Percentiles rank a stretch among this genome's conserved stretches.
phyloP scores from a whole-genome alignment of 2,113 vertebrate species.

The Chrysemys picta region DNA sequence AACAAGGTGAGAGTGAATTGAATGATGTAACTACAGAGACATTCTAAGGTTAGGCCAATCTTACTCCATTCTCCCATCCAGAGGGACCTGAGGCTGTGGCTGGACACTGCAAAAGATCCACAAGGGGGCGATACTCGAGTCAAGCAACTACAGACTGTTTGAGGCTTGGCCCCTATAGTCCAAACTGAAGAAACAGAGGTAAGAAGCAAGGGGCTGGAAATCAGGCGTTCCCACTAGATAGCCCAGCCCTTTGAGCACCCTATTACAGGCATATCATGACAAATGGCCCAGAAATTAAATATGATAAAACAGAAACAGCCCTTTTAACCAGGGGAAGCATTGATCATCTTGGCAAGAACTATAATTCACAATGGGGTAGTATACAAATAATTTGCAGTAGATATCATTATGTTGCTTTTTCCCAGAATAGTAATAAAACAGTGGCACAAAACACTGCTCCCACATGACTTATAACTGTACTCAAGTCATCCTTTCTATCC shows the following conservation, averaged over 20 bases:
- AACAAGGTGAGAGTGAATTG: neutral
- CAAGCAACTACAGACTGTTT: no score
- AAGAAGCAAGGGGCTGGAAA: neutral
- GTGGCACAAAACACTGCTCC: neutral
- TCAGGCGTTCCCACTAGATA: neutral
- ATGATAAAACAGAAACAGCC: neutral
- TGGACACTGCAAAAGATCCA: no score
- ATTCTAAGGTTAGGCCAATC: no score
- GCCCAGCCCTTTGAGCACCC: neutral
- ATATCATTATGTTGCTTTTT: neutral
- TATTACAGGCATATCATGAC: neutral
- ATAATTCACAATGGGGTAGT: conserved; percentile 2
- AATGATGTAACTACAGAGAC: neutral
- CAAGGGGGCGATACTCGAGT: no score
- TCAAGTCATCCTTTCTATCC: neutral
- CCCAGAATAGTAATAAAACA: neutral
- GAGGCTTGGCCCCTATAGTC: no score
- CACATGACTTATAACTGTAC: conserved; percentile 18
- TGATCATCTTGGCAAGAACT: neutral
- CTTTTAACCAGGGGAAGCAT: conserved; percentile 28
- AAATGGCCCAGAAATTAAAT: neutral
- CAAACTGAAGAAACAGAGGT: no score
- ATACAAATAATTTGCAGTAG: conserved; percentile 14
- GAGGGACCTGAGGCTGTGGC: no score
- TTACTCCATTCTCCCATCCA: no score